Conservation (phyloP, 2,888 invertebrate genomes). For the Polia nebulosa region DNA sequence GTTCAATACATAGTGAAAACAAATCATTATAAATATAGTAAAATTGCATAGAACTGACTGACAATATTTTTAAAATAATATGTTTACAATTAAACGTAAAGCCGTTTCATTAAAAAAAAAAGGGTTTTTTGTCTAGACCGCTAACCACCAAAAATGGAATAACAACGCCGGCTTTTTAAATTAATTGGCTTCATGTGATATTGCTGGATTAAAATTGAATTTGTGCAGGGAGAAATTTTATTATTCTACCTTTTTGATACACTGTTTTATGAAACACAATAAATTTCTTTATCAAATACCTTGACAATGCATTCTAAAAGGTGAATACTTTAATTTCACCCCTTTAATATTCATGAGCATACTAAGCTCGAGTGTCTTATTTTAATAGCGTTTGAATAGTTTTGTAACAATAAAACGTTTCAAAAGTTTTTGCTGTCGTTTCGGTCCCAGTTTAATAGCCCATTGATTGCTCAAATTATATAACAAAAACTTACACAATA, state of each 20-base stretch:
- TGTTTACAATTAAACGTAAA: conserved; percentile 13
- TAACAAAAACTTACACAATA: conserved; percentile 69
- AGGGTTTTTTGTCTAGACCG: background rate
- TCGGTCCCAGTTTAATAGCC: conserved; percentile 64
- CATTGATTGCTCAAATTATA: conserved; percentile 69
- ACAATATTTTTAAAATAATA: conserved; percentile 24
- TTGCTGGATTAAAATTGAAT: conserved; percentile 50
- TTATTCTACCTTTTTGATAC: conserved; percentile 36
- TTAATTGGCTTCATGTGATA: conserved; percentile 41
- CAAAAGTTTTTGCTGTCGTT: conserved; percentile 59
- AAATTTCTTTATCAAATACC: conserved; percentile 5
- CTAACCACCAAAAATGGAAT: conserved; percentile 13
- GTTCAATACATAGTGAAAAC: conserved; percentile 1
- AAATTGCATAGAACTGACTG: conserved; percentile 18
- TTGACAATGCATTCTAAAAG: conserved; percentile 10
- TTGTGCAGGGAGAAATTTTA: conserved; percentile 56
- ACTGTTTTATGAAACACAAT: conserved; percentile 16
- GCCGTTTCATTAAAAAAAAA: background rate
- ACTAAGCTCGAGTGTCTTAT: conserved; percentile 56
- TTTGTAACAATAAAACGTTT: conserved; percentile 67
- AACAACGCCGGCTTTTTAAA: conserved; percentile 30
- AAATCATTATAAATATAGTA: background rate
- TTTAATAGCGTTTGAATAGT: conserved; percentile 64
- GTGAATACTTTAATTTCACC: conserved; percentile 57
- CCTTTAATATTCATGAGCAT: conserved; percentile 52